Base-by-base conservation (phyloP, 2,797 vertebrate genomes). In the Ceyx erithaca region DNA sequence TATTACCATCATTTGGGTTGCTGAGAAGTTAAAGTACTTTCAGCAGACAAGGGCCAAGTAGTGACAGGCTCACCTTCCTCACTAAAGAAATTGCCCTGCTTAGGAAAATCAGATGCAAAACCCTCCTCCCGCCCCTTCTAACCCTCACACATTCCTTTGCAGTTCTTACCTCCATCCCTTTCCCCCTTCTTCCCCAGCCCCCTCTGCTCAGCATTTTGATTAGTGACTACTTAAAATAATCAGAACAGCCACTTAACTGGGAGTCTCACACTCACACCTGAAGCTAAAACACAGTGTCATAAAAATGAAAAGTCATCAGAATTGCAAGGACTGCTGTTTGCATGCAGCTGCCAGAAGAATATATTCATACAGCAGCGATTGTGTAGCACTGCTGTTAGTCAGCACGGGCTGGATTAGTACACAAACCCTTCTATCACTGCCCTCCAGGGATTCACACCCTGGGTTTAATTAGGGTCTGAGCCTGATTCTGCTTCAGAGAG, bases 311-410 rank as follows among this genome's bases (percentile, higher is more conserved):
- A 92, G 81, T 95, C 90, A 71, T 92, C 85, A 64, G 81, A 94
- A 94, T 88, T 5, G 20, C 45, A 75, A 85, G 93, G 89, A 35
- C 69, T 77, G 90, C 43, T 4, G 69, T 94, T 94, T 88, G 93
- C 91, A 94, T 77, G 89, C 95, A 89, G 94, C 95, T 95, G 96
- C 95, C 95, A 94, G 93, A 87, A 91, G 88, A 94, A 94, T 94
- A 90, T 91, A 89, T 85, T 93, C 94, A 45, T 79, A 63, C 46
- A 48, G 83, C 30, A 76, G 52, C 80, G 95, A 95, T 91, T 87
- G 91, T 90, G 93, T 90, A 76, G 58, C 1, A 0, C 92, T 94
- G 93, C 80, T 96, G 95, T 95, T 96, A 97, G 93, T 96, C 95
- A 96, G 93, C 94, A 92, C 22, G 4, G 75, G 66, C 87, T 90